These are phyloP conservation scores for Piezodorus guildinii DNA, from an alignment of 1,140 invertebrate genomes.

Conservation along the genomic window DNA sequence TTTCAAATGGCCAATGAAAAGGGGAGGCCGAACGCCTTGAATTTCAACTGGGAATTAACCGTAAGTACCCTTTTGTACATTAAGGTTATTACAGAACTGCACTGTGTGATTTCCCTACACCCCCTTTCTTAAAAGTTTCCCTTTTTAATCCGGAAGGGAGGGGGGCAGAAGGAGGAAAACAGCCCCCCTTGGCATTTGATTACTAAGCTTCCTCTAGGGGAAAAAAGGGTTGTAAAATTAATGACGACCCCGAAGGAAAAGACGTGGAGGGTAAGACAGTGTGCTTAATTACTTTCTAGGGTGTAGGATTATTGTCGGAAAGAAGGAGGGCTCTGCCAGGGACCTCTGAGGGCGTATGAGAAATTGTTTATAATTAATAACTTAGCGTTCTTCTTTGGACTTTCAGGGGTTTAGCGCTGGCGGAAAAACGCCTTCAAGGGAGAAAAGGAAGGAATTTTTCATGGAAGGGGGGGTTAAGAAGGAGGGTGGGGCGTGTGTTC, in stretches of 20 bases:
- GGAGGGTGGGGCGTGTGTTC: not conserved
- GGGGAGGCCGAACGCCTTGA: too few species aligned
- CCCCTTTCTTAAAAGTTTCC: slow-evolving; percentile 10
- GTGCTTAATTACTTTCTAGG: slow-evolving; percentile 14
- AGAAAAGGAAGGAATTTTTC: slow-evolving; percentile 3
- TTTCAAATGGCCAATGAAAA: too few species aligned
- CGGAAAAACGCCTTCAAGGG: slow-evolving; percentile 5
- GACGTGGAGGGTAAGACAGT: slow-evolving; percentile 13
- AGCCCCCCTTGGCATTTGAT: slow-evolving; percentile 9
- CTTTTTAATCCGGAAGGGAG: slow-evolving; percentile 10
- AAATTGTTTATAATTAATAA: slow-evolving; percentile 17
- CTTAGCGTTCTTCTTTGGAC: not conserved
- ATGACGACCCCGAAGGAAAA: slow-evolving; percentile 15
- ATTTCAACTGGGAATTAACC: not conserved
- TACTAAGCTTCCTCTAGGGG: slow-evolving; percentile 15
- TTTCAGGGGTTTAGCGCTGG: slow-evolving; percentile 6
- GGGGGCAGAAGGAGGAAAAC: not conserved
- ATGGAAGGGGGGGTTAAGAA: not conserved
- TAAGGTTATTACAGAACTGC: not conserved
- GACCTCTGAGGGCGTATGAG: not conserved
- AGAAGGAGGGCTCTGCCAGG: not conserved
- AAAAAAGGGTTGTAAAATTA: slow-evolving; percentile 16
- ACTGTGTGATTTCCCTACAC: slow-evolving; percentile 1
- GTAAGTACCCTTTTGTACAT: not conserved
- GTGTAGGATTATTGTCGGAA: slow-evolving; percentile 10